These are phyloP conservation scores for Tubulanus polymorphus DNA, from an alignment of 2,888 invertebrate genomes.

Conservation along the genomic window DNA sequence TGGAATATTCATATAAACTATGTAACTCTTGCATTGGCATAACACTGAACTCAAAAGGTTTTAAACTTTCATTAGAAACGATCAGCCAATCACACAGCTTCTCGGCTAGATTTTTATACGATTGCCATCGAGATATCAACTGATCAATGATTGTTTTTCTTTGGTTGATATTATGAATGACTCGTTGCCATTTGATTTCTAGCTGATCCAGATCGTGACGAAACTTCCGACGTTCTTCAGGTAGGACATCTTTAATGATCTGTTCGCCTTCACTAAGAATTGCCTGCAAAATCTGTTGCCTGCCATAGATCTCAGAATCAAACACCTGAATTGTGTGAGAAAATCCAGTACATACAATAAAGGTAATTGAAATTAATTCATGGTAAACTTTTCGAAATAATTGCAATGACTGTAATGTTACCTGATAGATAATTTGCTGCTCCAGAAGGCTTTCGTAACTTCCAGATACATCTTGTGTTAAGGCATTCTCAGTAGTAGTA, in stretches of 20 bases:
- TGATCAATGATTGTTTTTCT: slow-evolving; percentile 43
- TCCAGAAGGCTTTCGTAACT: slow-evolving; percentile 38
- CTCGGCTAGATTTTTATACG: slow-evolving; percentile 33
- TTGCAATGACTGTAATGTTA: slow-evolving; percentile 17
- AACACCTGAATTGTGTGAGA: slow-evolving; percentile 33
- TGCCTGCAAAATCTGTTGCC: slow-evolving; percentile 45
- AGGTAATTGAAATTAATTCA: background rate
- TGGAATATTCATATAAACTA: slow-evolving; percentile 32
- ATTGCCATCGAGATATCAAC: slow-evolving; percentile 39
- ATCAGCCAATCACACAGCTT: slow-evolving; percentile 36
- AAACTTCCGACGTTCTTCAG: slow-evolving; percentile 40
- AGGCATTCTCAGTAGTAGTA: slow-evolving; percentile 40
- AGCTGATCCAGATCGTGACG: slow-evolving; percentile 41
- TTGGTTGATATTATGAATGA: slow-evolving; percentile 38
- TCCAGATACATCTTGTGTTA: slow-evolving; percentile 38
- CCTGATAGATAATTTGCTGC: slow-evolving; percentile 45
- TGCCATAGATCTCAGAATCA: slow-evolving; percentile 41
- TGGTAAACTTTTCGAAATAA: background rate
- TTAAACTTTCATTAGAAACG: slow-evolving; percentile 36
- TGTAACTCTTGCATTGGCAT: slow-evolving; percentile 37
- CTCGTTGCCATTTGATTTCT: slow-evolving; percentile 49
- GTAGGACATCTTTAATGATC: slow-evolving; percentile 37
- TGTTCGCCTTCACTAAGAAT: slow-evolving; percentile 47
- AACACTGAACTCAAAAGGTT: slow-evolving; percentile 31
- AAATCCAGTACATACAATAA: background rate